Evolutionary conservation across 2,113 vertebrate genomes (phyloP).

Genomic region (Mesitornis unicolor): DNA sequence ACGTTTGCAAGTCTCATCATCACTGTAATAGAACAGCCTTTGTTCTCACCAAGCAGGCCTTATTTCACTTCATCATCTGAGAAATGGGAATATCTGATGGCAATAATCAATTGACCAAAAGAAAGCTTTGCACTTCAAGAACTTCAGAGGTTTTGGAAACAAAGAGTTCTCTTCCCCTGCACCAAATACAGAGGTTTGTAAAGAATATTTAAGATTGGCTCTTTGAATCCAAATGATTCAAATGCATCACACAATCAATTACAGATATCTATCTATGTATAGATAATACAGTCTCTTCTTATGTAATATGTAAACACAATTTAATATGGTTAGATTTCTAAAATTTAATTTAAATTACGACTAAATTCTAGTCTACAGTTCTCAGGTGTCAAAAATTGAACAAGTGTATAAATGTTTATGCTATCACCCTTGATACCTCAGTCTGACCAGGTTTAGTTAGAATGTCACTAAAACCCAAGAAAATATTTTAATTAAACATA

Average conservation of each 20-base stretch:
- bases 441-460: background rate
- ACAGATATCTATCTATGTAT: background rate
- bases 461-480: background rate
- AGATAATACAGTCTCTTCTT: background rate
- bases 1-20: slow-evolving; percentile 81
- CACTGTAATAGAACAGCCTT: slow-evolving; percentile 75
- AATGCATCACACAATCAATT: background rate
- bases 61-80: slow-evolving; percentile 56
- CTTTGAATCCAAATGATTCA: background rate
- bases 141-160: slow-evolving; percentile 12
- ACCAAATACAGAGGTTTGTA: background rate
- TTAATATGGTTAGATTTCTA: background rate
- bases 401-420: background rate
- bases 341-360: background rate
- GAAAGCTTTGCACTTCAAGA: slow-evolving; percentile 36
- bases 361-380: background rate
- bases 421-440: background rate
- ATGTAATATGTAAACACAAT: background rate
- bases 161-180: background rate
- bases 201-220: background rate
- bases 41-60: slow-evolving; percentile 72
- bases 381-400: background rate
- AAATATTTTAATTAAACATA: background rate
- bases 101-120: slow-evolving; percentile 78
- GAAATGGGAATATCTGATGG: slow-evolving; percentile 61